These are phyloP conservation scores for Elachura formosa DNA, from an alignment of 2,113 vertebrate genomes.

Conservation along the genomic window DNA sequence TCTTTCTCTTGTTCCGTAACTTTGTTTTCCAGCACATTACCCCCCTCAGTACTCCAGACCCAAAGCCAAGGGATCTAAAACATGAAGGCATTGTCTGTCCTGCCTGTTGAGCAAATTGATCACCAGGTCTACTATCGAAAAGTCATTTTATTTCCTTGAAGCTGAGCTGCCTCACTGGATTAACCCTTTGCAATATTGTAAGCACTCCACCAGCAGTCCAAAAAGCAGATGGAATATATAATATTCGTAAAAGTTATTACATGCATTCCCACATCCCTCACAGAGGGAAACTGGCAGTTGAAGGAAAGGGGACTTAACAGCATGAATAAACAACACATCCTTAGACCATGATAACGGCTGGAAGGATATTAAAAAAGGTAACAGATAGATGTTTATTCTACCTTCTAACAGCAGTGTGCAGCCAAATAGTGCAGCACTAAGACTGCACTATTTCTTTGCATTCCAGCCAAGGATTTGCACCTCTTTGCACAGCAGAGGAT, in stretches of 20 bases:
- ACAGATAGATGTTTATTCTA: conserved; percentile 18
- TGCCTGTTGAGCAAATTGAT: not conserved
- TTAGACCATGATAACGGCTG: not conserved
- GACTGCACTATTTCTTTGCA: not conserved
- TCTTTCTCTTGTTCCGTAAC: not conserved
- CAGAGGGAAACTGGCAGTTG: not conserved
- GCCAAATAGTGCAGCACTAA: not conserved
- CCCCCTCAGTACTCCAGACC: not conserved
- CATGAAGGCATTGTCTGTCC: not conserved
- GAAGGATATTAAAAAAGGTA: conserved; percentile 8
- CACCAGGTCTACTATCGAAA: not conserved
- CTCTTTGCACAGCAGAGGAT: not conserved
- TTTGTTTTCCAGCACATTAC: not conserved
- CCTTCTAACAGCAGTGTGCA: not conserved
- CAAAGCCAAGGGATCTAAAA: not conserved
- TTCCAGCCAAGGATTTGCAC: not conserved
- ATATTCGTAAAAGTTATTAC: conserved; percentile 13
- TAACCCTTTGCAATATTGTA: not conserved
- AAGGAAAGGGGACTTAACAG: conserved; percentile 7
- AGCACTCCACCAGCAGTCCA: not conserved
- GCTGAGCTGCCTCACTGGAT: not conserved
- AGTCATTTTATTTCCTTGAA: not conserved
- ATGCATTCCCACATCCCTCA: not conserved
- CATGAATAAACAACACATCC: not conserved
- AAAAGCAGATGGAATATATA: conserved; percentile 1